Percentiles rank a stretch among this genome's conserved stretches.
Evolutionary conservation across 2,113 vertebrate species (phyloP).

Genomic region (Archocentrus centrarchus): DNA sequence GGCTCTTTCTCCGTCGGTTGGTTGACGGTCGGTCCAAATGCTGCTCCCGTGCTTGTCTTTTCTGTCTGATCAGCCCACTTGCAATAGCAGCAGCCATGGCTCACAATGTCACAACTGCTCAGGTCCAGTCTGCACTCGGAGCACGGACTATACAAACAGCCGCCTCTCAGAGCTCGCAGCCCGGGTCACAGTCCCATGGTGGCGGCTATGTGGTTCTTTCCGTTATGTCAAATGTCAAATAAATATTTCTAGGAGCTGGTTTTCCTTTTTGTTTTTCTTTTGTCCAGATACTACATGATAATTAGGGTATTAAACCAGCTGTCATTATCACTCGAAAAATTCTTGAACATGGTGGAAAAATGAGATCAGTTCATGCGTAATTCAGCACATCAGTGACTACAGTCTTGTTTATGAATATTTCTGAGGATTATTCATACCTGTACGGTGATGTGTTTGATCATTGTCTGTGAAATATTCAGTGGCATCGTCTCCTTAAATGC

Average conservation of each 20-base stretch:
- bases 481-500: constrained; percentile 55
- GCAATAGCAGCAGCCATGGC: constrained; percentile 98
- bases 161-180: constrained; percentile 77
- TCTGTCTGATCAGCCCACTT: constrained; percentile 97
- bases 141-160: constrained; percentile 77
- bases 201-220: constrained; percentile 64
- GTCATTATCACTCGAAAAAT: constrained; percentile 54
- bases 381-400: constrained; percentile 61
- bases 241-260: constrained; percentile 10
- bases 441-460: constrained; percentile 54
- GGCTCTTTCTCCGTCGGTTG: constrained; percentile 95
- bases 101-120: constrained; percentile 73
- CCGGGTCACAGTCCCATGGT: constrained; percentile 81
- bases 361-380: constrained; percentile 67
- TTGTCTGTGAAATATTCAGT: constrained; percentile 53
- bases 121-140: constrained; percentile 74
- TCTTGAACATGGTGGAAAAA: constrained; percentile 57
- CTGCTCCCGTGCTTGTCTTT: constrained; percentile 97
- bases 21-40: constrained; percentile 94
- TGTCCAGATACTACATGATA: constrained; percentile 73
- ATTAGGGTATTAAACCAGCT: constrained; percentile 38
- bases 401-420: constrained; percentile 29
- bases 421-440: constrained; percentile 69
- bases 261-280: constrained; percentile 27
- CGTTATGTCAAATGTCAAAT: constrained; percentile 63